phyloP scores from a whole-genome alignment of 2,888 invertebrate species.

The Drosophila macrospina region DNA sequence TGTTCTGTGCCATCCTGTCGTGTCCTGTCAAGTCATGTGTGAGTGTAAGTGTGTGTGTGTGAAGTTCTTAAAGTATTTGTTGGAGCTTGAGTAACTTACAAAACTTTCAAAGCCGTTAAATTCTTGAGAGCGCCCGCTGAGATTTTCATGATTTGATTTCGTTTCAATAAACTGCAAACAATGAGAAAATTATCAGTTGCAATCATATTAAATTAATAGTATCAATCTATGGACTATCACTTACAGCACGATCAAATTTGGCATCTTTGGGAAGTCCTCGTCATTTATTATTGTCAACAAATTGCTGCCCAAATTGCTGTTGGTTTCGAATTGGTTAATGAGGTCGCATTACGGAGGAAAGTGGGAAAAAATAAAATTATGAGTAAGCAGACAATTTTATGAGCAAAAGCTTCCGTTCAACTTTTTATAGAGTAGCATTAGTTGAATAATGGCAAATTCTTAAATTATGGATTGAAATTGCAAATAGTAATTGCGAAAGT shows the following conservation, averaged over 20 bases:
- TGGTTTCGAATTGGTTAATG: slow-evolving; percentile 43
- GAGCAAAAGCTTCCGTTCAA: slow-evolving; percentile 24
- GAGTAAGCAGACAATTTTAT: slow-evolving; percentile 38
- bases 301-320: slow-evolving; percentile 92
- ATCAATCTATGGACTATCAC: slow-evolving; percentile 80
- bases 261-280: slow-evolving; percentile 90
- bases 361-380: slow-evolving; percentile 32
- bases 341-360: slow-evolving; percentile 33
- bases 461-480: slow-evolving; percentile 32
- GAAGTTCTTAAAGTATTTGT: slow-evolving; percentile 60
- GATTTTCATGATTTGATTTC: slow-evolving; percentile 93
- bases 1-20: slow-evolving; percentile 28
- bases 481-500: slow-evolving; percentile 30
- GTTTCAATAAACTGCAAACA: slow-evolving; percentile 91
- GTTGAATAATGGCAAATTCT: slow-evolving; percentile 21
- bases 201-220: slow-evolving; percentile 15
- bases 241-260: slow-evolving; percentile 92
- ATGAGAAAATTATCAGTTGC: slow-evolving; percentile 16
- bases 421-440: no score
- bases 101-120: slow-evolving; percentile 91
- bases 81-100: slow-evolving; percentile 89
- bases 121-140: slow-evolving; percentile 92
- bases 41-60: slow-evolving; percentile 28
- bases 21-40: slow-evolving; percentile 39
- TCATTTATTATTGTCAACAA: slow-evolving; percentile 89